Evolutionary conservation across 2,797 vertebrate genomes (phyloP).

Genomic region (Chaetophractus vellerosus): DNA sequence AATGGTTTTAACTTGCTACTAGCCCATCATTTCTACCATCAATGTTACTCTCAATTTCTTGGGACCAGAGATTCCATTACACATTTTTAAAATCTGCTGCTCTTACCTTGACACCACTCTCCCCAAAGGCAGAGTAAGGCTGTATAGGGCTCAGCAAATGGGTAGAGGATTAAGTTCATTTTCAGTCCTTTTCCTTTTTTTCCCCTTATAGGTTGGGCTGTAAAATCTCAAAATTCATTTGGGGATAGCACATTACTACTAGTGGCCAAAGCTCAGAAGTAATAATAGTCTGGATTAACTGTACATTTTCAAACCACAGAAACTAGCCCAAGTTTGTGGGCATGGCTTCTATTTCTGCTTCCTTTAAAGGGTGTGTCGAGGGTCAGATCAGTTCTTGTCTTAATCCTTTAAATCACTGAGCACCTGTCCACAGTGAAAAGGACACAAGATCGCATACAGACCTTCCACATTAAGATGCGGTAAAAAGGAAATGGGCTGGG

Average conservation of each 20-base stretch:
- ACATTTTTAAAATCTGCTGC: rapidly evolving
- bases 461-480: background rate
- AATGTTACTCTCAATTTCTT: background rate
- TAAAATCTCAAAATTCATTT: constrained; percentile 1
- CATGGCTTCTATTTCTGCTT: constrained; percentile 73
- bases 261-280: constrained; percentile 22
- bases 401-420: constrained; percentile 38
- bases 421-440: constrained; percentile 51
- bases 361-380: constrained; percentile 46
- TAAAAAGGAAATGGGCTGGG: background rate
- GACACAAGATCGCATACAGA: background rate
- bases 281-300: constrained; percentile 69
- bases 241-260: background rate
- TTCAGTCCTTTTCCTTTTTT: background rate
- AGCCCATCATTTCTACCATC: background rate
- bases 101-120: rapidly evolving
- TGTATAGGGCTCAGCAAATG: rapidly evolving
- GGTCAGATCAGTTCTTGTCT: background rate
- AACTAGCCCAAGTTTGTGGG: constrained; percentile 48
- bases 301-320: constrained; percentile 54
- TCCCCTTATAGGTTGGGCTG: background rate
- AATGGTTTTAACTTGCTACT: background rate
- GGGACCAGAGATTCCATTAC: background rate
- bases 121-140: background rate
- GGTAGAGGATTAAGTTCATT: background rate